These are phyloP conservation scores for Sphinx pinastri DNA, from an alignment of 2,888 invertebrate genomes.

Conservation along the genomic window DNA sequence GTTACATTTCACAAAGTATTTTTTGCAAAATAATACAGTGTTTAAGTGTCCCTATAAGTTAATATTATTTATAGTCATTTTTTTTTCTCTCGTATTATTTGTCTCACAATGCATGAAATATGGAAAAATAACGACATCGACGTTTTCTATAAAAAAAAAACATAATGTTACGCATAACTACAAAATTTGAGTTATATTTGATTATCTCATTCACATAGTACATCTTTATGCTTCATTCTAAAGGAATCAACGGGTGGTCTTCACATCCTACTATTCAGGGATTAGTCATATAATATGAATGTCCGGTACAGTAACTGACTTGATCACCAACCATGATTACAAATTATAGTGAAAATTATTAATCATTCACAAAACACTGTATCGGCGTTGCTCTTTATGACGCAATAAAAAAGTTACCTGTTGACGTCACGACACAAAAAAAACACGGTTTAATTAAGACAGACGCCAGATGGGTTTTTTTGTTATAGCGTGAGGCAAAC, in stretches of 20 bases:
- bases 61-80: too few species aligned
- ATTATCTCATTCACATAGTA: background rate
- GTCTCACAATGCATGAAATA: too few species aligned
- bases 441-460: background rate
- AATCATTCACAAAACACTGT: slow-evolving; percentile 5
- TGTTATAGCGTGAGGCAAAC: background rate
- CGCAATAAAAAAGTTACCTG: background rate
- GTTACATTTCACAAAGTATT: too few species aligned
- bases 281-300: slow-evolving; percentile 13
- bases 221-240: background rate
- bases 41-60: too few species aligned
- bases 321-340: slow-evolving; percentile 12
- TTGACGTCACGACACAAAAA: background rate
- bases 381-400: background rate
- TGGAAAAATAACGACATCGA: too few species aligned
- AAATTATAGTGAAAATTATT: slow-evolving; percentile 12
- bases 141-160: too few species aligned
- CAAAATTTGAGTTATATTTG: too few species aligned
- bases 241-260: slow-evolving; percentile 13
- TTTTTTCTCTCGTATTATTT: too few species aligned
- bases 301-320: slow-evolving; percentile 1
- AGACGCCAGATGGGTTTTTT: background rate
- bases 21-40: too few species aligned
- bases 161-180: too few species aligned
- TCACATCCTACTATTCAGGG: background rate